Evolutionary conservation across 2,888 invertebrate genomes (phyloP), one percentile per base, ranked within the genome.

Genomic region (Endomychus coccineus): DNA sequence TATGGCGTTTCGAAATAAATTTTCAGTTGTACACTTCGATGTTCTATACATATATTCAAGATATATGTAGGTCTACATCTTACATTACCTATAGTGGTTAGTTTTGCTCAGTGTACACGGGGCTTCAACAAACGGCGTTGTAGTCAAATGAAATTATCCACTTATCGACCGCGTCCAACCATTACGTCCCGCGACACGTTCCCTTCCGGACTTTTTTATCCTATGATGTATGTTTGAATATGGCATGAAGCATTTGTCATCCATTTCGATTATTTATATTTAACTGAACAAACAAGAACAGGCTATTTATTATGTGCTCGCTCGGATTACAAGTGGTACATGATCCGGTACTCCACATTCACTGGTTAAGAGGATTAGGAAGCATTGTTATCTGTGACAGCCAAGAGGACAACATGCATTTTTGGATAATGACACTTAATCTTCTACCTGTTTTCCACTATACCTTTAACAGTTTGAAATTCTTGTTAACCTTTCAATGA

Each of bases 131-230:
- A n/a, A n/a, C n/a, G n/a, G n/a, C n/a, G n/a, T n/a, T n/a, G n/a
- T n/a, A n/a, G 19, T 37, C 34, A 32, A 42, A 39, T 35, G 27
- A 54, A 55, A 53, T 47, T 49, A 46, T 45, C 54, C 55, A 56
- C 53, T 58, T 56, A 58, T 57, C 53, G 54, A 56, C 50, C 56
- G 58, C 58, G 54, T 57, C 50, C 50, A 49, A 58, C 50, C 58
- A 56, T 58, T 52, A 55, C 56, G 46, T 48, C 38, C 45, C 44
- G 40, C 50, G 48, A 52, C 57, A 56, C 56, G 49, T 56, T 51
- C 50, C 48, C 52, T 55, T 58, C 56, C 58, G 56, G 53, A 48
- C 48, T 43, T 49, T 50, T 51, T 51, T 24, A 23, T n/a, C 10
- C 7, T 39, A 49, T 51, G 48, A 49, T 50, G 46, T 45, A 49